Evolutionary conservation across 2,888 invertebrate genomes (phyloP), one percentile per base, ranked within the genome.

Genomic region (Agrochola circellaris): DNA sequence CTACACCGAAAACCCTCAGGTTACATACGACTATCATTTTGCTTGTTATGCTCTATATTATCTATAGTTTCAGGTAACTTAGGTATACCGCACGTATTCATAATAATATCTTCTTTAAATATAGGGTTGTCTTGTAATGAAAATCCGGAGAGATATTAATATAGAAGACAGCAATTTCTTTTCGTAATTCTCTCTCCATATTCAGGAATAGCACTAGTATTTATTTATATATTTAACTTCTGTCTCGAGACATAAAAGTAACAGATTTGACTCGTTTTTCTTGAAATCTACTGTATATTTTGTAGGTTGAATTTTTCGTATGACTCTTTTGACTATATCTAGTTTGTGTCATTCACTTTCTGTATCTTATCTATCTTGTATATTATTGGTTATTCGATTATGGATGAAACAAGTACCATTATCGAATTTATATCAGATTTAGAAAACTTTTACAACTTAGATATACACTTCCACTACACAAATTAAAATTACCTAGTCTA

Each of bases 1-100:
- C 94, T 96, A 95, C 96, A 96, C 95, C 93, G 96, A 96, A 96
- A 96, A 91, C 91, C 96, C 93, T 96, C 96, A 96, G 96, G 96
- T 96, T 95, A 95, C 89, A 93, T 89, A 84, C 86, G 87, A 89
- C 73, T 93, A 91, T 92, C 89, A 91, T 93, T 92, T 90, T 87
- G 92, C 93, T 93, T 93, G 56, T 88, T 90, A 86, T 82, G 82
- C 81, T 81, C 81, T 73, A 75, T 77, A 51, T 70, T 72, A 26
- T 81, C 15, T 81, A 69, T 81, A 84, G 89, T 85, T 77, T 69
- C n/a, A 66, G 38, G 69, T 56, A 30, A 62, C 58, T 20, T 86
- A 77, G 48, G 72, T 76, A 61, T 42, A 72, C n/a, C 13, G 80
- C 81, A 84, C 75, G 58, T 38, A 75, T 61, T 54, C 5, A 51